Evolutionary conservation across 2,113 vertebrate genomes (phyloP).

Genomic region (Butorides virescens): DNA sequence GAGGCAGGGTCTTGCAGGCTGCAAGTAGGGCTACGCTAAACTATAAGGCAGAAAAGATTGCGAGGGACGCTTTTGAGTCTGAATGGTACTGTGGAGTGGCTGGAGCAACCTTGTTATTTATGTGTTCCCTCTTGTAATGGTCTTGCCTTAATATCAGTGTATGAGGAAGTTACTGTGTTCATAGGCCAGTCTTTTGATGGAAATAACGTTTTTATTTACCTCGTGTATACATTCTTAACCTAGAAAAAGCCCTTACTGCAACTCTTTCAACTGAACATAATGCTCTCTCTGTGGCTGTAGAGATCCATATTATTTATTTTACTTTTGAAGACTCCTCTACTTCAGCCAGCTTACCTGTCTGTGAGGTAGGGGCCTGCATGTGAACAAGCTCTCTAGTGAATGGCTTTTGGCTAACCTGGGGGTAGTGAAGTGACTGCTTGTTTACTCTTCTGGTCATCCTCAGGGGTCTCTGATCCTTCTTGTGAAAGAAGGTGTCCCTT

Average conservation of each 20-base stretch:
- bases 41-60: not conserved
- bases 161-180: not conserved
- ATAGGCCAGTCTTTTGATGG: not conserved
- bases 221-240: not conserved
- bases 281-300: not conserved
- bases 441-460: not conserved
- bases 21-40: not conserved
- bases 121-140: not conserved
- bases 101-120: not conserved
- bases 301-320: not conserved
- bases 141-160: no score
- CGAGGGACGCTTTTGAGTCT: not conserved
- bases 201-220: not conserved
- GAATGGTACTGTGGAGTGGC: not conserved
- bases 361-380: not conserved
- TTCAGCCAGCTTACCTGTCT: not conserved
- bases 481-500: not conserved
- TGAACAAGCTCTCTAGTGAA: not conserved
- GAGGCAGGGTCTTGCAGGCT: not conserved
- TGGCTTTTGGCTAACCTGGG: not conserved
- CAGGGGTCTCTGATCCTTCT: not conserved
- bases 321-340: not conserved
- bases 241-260: not conserved
- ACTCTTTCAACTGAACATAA: not conserved
- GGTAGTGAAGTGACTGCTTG: not conserved